Conservation (phyloP, 2,888 invertebrate species). For the Drosophila conformis region DNA sequence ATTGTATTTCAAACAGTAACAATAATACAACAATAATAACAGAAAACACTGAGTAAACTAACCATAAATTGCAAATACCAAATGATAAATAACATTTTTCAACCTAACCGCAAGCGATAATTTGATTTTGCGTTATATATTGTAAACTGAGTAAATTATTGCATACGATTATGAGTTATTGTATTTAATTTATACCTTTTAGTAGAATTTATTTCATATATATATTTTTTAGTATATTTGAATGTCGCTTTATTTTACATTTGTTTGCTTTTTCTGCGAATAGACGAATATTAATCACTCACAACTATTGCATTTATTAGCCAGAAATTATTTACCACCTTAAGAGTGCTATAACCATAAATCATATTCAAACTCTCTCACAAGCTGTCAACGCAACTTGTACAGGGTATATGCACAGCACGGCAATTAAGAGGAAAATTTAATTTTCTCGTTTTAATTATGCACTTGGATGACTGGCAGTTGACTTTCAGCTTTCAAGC, state of each 20-base stretch:
- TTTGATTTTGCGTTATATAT: not conserved
- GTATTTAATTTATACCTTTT: not conserved
- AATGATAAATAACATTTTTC: not conserved
- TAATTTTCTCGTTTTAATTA: slow-evolving; percentile 43
- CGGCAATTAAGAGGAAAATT: not conserved
- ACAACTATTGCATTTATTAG: not conserved
- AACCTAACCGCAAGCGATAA: not conserved
- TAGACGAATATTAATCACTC: not conserved
- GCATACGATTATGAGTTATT: not conserved
- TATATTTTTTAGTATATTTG: not conserved
- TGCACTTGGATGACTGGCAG: slow-evolving; percentile 41
- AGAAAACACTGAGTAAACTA: not conserved
- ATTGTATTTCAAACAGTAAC: not conserved
- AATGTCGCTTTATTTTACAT: not conserved
- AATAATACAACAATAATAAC: not conserved
- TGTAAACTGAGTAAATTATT: not conserved
- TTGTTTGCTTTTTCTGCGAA: not conserved
- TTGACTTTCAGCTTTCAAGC: slow-evolving; percentile 27
- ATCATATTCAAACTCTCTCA: too few species aligned
- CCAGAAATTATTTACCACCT: not conserved
- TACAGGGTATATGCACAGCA: slow-evolving; percentile 9
- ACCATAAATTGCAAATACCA: not conserved
- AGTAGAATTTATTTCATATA: not conserved
- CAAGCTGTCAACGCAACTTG: not conserved
- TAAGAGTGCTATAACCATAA: not conserved